Base-by-base conservation (phyloP, 2,888 invertebrate genomes). In the Drosophila affinis region DNA sequence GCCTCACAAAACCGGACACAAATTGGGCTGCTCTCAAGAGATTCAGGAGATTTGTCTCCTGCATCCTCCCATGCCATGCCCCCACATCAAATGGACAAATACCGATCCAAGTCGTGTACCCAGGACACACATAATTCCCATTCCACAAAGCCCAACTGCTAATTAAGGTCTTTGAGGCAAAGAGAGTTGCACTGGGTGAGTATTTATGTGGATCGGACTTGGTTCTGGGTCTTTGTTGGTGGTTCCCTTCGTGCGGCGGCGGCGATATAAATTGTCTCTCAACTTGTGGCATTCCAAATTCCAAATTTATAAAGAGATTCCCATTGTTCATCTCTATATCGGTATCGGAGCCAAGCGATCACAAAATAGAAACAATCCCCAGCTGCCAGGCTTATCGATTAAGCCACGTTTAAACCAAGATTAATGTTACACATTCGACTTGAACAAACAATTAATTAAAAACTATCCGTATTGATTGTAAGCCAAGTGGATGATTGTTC, bases 401-500 rank as follows among this genome's bases (percentile, higher is more conserved):
- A 51, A 51, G 44, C 27, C 46, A 54, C 68, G 57, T 57, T 67
- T 56, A 51, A 51, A 44, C 27, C 34, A 54, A 68, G 68, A 69
- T 70, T 70, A 69, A 68, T 68, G 68, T 52, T 69, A 68, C 68
- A 68, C 59, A 68, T 70, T 60, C 32, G 53, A 52, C 53, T 32
- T 44, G 48, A 39, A 47, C 70, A 68, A 59, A 57, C 67, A 67
- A 67, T 67, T 68, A 67, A 68, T 67, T 67, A 68, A 57, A 67
- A 67, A 67, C 49, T 57, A 49, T 68, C 68, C 64, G 44, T 54
- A 27, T 57, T 68, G 68, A 68, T 67, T 51, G 67, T 51, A 68
- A 57, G 68, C 57, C 67, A 67, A 67, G 68, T 67, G 67, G 51
- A 67, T 68, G 55, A 70, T 70, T 70, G 47, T 62, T 62, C 34